A percentile compares a stretch with the other conserved stretches of the same genome.
phyloP scores from a whole-genome alignment of 2,888 invertebrate genomes.

The Hemithea aestivaria region DNA sequence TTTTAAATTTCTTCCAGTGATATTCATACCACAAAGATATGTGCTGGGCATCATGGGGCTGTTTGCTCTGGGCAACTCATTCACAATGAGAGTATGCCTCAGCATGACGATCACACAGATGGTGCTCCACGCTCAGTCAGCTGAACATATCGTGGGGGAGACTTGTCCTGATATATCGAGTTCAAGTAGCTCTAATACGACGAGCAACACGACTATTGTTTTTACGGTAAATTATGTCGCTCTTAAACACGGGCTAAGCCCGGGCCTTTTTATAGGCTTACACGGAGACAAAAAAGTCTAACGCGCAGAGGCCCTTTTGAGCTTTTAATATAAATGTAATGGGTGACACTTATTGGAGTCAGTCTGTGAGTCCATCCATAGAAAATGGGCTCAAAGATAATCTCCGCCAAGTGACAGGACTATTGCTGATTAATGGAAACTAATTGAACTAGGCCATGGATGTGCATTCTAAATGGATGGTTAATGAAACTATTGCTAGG shows the following conservation, averaged over 20 bases:
- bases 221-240: slow-evolving; percentile 12
- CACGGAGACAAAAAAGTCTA: background rate
- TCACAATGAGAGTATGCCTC: slow-evolving; percentile 85
- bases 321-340: too few relatives aligned
- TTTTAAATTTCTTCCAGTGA: slow-evolving; percentile 68
- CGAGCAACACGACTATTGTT: slow-evolving; percentile 24
- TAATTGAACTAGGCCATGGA: too few relatives aligned
- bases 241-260: too few relatives aligned
- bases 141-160: slow-evolving; percentile 66
- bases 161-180: slow-evolving; percentile 61
- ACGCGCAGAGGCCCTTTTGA: too few relatives aligned
- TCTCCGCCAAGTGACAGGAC: too few relatives aligned
- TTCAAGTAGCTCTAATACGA: slow-evolving; percentile 15
- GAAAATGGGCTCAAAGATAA: too few relatives aligned
- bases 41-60: slow-evolving; percentile 84
- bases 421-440: too few relatives aligned
- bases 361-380: too few relatives aligned
- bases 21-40: slow-evolving; percentile 83
- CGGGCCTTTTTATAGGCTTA: too few relatives aligned
- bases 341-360: too few relatives aligned
- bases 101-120: slow-evolving; percentile 86
- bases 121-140: slow-evolving; percentile 59
- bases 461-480: too few relatives aligned
- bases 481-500: too few relatives aligned
- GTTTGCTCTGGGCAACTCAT: slow-evolving; percentile 84